Evolutionary conservation across 2,113 vertebrate genomes (phyloP).

Genomic region (Catharus minimus): DNA sequence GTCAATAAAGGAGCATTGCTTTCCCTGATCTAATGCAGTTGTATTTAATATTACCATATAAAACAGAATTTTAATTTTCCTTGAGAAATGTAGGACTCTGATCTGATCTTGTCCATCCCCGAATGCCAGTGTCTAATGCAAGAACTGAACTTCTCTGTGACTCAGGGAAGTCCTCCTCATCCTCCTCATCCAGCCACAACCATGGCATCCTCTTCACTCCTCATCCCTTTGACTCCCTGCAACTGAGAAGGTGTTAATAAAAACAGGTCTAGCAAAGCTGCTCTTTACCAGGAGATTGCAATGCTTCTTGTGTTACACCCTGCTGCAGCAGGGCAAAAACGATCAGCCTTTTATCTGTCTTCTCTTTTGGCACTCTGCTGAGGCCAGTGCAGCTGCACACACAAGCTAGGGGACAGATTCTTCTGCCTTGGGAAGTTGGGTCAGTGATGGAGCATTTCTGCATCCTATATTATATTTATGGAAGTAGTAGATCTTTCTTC

Average conservation of each 20-base stretch:
- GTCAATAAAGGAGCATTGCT: constrained; percentile 49
- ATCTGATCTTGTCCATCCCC: not conserved
- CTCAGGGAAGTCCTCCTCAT: not conserved
- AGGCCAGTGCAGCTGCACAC: not conserved
- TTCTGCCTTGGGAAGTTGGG: not conserved
- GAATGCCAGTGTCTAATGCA: not conserved
- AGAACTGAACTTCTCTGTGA: not conserved
- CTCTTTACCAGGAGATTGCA: not conserved
- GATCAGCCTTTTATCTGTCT: not conserved
- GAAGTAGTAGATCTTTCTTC: not conserved
- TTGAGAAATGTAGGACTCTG: not conserved
- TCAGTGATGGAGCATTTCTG: not conserved
- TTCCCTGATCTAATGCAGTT: constrained; percentile 35
- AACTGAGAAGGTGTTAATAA: not conserved
- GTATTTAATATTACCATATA: constrained; percentile 38
- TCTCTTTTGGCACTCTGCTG: not conserved
- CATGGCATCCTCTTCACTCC: not conserved
- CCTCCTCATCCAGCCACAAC: not conserved
- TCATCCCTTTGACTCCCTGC: not conserved
- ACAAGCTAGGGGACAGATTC: not conserved
- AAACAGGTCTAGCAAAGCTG: not conserved
- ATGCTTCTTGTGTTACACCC: not conserved
- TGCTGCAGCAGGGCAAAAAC: not conserved
- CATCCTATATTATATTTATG: not conserved
- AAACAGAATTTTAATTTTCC: constrained; percentile 48